phyloP scores from a whole-genome alignment of 2,113 vertebrate species.

The Rafetus swinhoei region DNA sequence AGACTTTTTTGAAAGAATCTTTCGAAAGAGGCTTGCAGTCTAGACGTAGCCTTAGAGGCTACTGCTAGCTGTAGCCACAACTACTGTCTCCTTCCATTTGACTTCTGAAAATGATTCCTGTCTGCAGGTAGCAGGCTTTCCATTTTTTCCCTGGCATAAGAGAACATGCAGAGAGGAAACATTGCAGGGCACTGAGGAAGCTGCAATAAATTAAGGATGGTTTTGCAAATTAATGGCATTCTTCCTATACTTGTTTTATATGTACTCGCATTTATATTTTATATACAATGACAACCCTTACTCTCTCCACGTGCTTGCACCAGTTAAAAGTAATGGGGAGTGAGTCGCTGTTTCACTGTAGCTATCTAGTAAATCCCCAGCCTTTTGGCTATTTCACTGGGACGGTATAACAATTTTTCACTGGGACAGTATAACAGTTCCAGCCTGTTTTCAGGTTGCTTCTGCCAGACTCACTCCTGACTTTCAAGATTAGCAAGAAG shows the following conservation, averaged over 20 bases:
- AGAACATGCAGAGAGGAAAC: neutral
- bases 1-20: too few species aligned
- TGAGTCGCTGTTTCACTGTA: neutral
- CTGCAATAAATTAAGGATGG: neutral
- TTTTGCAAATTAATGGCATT: neutral
- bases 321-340: neutral
- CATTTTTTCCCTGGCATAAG: fast-evolving
- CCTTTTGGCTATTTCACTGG: neutral
- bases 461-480: neutral
- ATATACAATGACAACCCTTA: constrained; percentile 7
- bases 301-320: neutral
- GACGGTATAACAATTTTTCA: neutral
- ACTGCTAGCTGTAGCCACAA: fast-evolving
- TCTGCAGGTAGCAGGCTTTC: neutral
- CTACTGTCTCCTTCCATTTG: neutral
- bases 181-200: fast-evolving
- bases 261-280: neutral
- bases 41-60: neutral
- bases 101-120: neutral
- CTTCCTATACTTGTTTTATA: neutral
- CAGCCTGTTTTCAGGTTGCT: neutral
- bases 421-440: neutral
- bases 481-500: neutral
- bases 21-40: too few species aligned
- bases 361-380: neutral